phyloP scores from a whole-genome alignment of 2,113 vertebrate species.

The Hucho hucho region DNA sequence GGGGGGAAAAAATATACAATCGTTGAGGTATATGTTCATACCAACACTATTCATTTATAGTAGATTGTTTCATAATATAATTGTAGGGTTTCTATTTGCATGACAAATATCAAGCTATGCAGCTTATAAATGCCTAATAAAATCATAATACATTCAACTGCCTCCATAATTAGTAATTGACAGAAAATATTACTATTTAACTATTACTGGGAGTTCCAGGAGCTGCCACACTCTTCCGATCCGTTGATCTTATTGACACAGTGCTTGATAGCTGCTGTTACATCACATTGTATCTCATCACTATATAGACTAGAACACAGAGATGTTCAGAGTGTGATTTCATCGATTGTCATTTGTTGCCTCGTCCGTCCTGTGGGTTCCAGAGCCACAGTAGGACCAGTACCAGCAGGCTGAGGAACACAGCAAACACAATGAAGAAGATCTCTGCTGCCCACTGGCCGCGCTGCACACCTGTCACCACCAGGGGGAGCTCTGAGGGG shows the following conservation, averaged over 20 bases:
- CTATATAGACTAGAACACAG: background rate
- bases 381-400: conserved; percentile 19
- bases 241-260: too few relatives aligned
- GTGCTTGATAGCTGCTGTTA: background rate
- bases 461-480: conserved; percentile 28
- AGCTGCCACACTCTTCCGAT: too few relatives aligned
- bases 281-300: background rate
- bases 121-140: background rate
- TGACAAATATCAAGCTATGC: background rate
- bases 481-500: conserved; percentile 22
- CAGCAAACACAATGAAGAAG: conserved; percentile 49
- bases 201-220: too few relatives aligned
- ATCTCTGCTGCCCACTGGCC: conserved; percentile 50
- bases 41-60: too few relatives aligned
- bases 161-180: background rate
- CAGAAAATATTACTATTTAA: background rate
- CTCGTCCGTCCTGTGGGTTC: conserved; percentile 7
- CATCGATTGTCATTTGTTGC: background rate
- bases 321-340: background rate
- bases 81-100: background rate
- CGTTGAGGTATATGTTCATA: too few relatives aligned
- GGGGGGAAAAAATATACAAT: too few relatives aligned
- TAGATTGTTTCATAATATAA: too few relatives aligned
- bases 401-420: conserved; percentile 35
- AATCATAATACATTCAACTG: background rate